phyloP scores from a whole-genome alignment of 2,888 invertebrate species.

The Acanthosoma haemorrhoidale region DNA sequence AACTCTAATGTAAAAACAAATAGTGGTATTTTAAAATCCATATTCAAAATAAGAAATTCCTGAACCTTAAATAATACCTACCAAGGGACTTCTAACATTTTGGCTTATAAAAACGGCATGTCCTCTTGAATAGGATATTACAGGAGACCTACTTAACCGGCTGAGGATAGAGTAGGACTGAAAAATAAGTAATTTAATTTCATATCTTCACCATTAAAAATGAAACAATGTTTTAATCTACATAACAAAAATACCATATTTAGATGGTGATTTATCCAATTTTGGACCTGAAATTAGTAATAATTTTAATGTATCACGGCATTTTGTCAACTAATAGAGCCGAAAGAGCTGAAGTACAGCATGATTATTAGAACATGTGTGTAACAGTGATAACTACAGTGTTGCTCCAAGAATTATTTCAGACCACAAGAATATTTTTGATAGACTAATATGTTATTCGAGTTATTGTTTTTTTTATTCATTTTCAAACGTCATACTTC shows the following conservation, averaged over 20 bases:
- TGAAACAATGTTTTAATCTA: too few species aligned
- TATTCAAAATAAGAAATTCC: neutral
- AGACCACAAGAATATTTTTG: neutral
- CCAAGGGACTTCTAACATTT: neutral
- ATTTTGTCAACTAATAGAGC: neutral
- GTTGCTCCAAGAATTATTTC: neutral
- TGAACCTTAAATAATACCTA: neutral
- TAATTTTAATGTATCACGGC: neutral
- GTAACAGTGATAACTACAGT: neutral
- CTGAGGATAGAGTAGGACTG: conserved; percentile 8
- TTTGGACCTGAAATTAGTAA: neutral
- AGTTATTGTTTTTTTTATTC: too few species aligned
- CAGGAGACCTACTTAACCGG: neutral
- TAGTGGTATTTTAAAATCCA: neutral
- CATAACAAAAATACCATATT: conserved; percentile 10
- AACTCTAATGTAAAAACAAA: conserved; percentile 11
- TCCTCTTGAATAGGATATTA: neutral
- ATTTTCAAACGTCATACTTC: too few species aligned
- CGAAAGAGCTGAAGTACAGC: neutral
- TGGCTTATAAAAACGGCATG: neutral
- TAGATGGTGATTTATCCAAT: neutral
- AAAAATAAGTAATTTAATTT: too few species aligned
- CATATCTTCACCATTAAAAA: too few species aligned
- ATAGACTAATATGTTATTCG: too few species aligned
- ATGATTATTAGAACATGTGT: conserved; percentile 21